Base-by-base conservation (phyloP, 2,888 invertebrate genomes). In the Nomada ferruginata region DNA sequence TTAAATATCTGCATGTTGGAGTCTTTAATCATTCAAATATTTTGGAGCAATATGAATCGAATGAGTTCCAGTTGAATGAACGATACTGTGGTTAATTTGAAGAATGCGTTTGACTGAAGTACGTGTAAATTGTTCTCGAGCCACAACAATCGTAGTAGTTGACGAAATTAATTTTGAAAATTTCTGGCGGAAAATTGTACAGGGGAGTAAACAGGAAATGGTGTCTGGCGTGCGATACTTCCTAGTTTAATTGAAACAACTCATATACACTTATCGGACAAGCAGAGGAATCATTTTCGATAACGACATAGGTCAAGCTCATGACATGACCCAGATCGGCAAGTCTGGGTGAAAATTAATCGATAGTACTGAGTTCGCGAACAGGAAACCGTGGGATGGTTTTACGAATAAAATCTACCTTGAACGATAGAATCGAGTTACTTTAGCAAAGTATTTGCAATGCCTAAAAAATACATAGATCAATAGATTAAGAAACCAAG, bases 291-390 rank as follows among this genome's bases (percentile, higher is more conserved):
- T 83, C 76, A 68, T 65, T 82, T 29, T 53, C 61, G 83, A 83
- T 82, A 84, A 81, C 84, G 85, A 89, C 90, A 87, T 88, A 86
- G 92, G 90, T 91, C 91, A 92, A 90, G 88, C 89, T 73, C 79
- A 63, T 76, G 85, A 84, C 83, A 88, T 85, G 89, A 85, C 86
- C 76, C 55, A 70, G 42, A 83, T 70, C 71, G 61, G 50, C 50
- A 20, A 50, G 59, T 69, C 9, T 42, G 29, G 11, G n/a, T 57
- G 18, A 78, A 68, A 72, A 66, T 66, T 60, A 20, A 52, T 18
- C 55, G 57, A 68, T 44, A 68, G 44, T 57, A 52, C 44, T n/a
- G 15, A 42, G n/a, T 50, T 42, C 23, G 36, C 47, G 23, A 61
- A 50, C 15, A 20, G 74, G 36, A 59, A 77, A 44, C 20, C 52